Percentiles rank a stretch among this genome's conserved stretches.
phyloP scores from a whole-genome alignment of 92 coral and sea anemone species.

The Heliopora coerulea region DNA sequence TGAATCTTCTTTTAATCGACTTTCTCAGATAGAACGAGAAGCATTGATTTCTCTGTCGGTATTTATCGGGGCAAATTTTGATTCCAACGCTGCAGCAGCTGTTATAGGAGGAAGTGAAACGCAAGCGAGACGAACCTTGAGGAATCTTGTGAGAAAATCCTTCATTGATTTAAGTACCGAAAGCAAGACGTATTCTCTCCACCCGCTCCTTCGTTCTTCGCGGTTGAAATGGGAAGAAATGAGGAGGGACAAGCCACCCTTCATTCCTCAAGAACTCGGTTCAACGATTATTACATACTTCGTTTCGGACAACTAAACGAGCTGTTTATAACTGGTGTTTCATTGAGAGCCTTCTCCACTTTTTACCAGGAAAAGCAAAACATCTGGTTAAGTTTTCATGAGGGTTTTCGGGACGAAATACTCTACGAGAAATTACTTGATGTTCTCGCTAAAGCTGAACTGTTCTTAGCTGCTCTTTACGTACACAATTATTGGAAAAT shows the following conservation, averaged over 20 bases:
- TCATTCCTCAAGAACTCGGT: conserved; percentile 7
- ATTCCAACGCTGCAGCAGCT: conserved; percentile 23
- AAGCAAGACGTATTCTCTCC: background rate
- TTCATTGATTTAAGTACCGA: conserved; percentile 23
- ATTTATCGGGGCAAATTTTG: conserved; percentile 11
- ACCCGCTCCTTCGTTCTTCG: conserved; percentile 38
- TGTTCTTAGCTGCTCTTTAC: conserved; percentile 22
- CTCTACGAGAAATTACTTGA: background rate
- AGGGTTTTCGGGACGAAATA: conserved; percentile 6
- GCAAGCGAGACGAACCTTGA: conserved; percentile 10
- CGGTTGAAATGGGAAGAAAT: conserved; percentile 29
- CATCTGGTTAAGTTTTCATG: conserved; percentile 18
- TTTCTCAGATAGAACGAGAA: conserved; percentile 21
- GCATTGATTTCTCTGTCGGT: conserved; percentile 38
- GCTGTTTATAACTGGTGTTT: conserved; percentile 27
- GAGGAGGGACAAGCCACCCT: conserved; percentile 26
- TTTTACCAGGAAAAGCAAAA: conserved; percentile 36
- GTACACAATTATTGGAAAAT: background rate
- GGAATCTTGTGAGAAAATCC: conserved; percentile 24
- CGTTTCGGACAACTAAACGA: conserved; percentile 14
- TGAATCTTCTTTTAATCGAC: conserved; percentile 32
- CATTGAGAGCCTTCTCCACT: conserved; percentile 21
- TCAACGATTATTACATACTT: conserved; percentile 9
- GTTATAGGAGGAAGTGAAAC: conserved; percentile 15
- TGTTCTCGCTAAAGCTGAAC: conserved; percentile 29